Evolutionary conservation across 2,888 invertebrate species (phyloP).

Genomic region (Cyclophora punctaria): DNA sequence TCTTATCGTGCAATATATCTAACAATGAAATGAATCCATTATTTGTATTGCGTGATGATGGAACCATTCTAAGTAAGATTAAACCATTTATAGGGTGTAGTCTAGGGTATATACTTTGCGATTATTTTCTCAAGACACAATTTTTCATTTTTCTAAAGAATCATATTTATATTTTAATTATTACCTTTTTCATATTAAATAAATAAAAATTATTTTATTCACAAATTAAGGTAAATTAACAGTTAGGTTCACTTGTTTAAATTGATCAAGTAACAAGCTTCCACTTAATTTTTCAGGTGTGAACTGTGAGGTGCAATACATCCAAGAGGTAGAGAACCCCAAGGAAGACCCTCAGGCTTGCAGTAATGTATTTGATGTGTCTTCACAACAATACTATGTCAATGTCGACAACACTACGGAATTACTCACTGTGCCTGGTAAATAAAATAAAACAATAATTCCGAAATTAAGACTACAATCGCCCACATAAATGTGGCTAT

Average conservation of each 20-base stretch:
- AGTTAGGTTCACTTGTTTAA: no score
- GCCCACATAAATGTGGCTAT: no score
- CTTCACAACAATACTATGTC: slow-evolving; percentile 51
- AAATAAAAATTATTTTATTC: no score
- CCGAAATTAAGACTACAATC: no score
- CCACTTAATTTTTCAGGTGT: slow-evolving; percentile 31
- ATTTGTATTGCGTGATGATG: slow-evolving; percentile 58
- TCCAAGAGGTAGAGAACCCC: slow-evolving; percentile 41
- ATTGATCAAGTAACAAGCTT: no score
- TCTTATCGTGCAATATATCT: slow-evolving; percentile 30
- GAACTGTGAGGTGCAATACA: slow-evolving; percentile 51
- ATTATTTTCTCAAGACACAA: no score
- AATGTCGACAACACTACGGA: slow-evolving; percentile 40
- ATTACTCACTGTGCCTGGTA: slow-evolving; percentile 43
- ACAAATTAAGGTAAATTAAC: no score
- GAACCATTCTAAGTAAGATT: slow-evolving; percentile 47
- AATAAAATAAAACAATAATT: not conserved
- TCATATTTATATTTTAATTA: no score
- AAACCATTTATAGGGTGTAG: not conserved
- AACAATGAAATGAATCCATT: slow-evolving; percentile 43
- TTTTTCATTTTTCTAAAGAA: no score
- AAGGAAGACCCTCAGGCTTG: slow-evolving; percentile 41
- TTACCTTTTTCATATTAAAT: no score
- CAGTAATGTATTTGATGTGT: slow-evolving; percentile 41
- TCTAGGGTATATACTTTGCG: no score